Conservation (phyloP, 1,140 invertebrate genomes). For the Panulirus ornatus region DNA sequence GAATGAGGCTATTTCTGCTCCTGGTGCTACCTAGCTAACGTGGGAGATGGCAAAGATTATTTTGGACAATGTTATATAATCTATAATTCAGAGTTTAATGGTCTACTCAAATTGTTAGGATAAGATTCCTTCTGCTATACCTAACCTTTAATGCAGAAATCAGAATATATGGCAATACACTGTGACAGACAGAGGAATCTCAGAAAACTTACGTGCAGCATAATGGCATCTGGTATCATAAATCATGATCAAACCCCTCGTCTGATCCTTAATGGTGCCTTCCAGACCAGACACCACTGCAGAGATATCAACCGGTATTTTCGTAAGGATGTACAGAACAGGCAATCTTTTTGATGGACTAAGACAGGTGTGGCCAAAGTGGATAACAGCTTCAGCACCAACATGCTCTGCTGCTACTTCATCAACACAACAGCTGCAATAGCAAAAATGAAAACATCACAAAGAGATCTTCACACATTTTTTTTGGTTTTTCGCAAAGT, state of each 20-base stretch:
- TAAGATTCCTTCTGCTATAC: too few species aligned
- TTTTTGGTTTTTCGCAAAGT: too few species aligned
- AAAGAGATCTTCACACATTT: too few species aligned
- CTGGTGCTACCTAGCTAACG: too few species aligned
- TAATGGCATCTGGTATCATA: conserved; percentile 60
- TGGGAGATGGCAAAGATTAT: too few species aligned
- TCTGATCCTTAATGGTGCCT: not conserved
- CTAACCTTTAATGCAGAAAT: too few species aligned
- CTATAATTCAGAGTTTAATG: too few species aligned
- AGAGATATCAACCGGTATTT: conserved; percentile 75
- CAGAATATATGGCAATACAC: too few species aligned
- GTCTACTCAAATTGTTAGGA: too few species aligned
- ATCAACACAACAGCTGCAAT: conserved; percentile 92
- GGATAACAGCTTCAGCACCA: conserved; percentile 90
- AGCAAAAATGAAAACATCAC: not conserved
- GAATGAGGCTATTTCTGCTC: too few species aligned
- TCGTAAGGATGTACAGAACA: conserved; percentile 83
- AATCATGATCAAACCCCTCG: conserved; percentile 35
- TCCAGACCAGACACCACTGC: not conserved
- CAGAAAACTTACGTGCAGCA: conserved; percentile 32
- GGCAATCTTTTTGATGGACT: conserved; percentile 85
- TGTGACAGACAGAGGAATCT: too few species aligned
- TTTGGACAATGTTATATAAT: too few species aligned
- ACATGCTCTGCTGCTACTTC: conserved; percentile 92
- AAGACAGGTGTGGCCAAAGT: conserved; percentile 94